phyloP scores from a whole-genome alignment of 2,113 vertebrate genomes.

The Chunga burmeisteri region DNA sequence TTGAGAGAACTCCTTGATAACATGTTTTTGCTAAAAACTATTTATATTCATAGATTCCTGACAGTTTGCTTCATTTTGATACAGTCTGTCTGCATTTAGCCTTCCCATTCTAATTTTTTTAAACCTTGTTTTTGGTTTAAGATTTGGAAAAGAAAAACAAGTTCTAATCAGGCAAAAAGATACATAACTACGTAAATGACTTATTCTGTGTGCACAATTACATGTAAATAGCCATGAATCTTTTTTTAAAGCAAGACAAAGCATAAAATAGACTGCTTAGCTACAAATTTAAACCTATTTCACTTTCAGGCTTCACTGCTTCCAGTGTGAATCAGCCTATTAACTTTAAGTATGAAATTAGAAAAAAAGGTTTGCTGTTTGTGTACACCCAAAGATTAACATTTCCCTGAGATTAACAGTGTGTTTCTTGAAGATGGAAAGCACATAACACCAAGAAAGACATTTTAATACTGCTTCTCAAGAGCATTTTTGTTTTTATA shows the following conservation, averaged over 20 bases:
- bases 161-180: constrained; percentile 21
- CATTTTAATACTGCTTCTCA: constrained; percentile 23
- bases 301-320: constrained; percentile 54
- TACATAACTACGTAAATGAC: neutral
- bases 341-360: constrained; percentile 64
- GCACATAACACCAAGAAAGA: neutral
- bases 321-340: constrained; percentile 62
- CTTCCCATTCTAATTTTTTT: constrained; percentile 1
- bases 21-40: constrained; percentile 73
- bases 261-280: constrained; percentile 48
- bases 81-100: constrained; percentile 53
- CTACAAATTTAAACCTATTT: constrained; percentile 71
- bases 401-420: constrained; percentile 36
- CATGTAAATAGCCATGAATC: constrained; percentile 68
- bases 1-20: constrained; percentile 74
- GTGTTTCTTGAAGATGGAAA: neutral
- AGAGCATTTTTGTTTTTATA: constrained; percentile 28
- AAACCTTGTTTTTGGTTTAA: constrained; percentile 31
- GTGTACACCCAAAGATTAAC: neutral
- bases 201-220: constrained; percentile 50
- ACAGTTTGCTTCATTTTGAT: constrained; percentile 73
- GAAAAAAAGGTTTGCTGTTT: constrained; percentile 38
- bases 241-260: constrained; percentile 63
- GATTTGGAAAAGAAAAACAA: constrained; percentile 28
- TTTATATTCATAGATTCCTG: constrained; percentile 77